Base-by-base conservation (phyloP, 2,888 invertebrate species). In the Pristionchus exspectatus region DNA sequence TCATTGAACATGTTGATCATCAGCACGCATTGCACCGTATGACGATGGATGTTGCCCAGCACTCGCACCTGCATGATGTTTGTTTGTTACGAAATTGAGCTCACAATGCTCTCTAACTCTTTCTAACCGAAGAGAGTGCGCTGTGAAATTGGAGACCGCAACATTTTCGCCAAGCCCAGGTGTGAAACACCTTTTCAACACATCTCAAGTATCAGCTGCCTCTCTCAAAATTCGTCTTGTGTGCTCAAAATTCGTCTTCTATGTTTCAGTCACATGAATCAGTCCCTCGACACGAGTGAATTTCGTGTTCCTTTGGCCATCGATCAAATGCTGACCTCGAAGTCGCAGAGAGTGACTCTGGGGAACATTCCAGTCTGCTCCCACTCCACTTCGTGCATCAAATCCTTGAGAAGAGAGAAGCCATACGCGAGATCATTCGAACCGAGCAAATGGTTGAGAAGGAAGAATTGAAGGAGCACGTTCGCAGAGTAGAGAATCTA, bases 1-100 rank as follows among this genome's bases (percentile, higher is more conserved):
- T 95, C 95, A 90, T 95, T 95, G 92, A 95, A 94, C 95, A 95
- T 95, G 90, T 95, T 95, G 90, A 95, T 95, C 95, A 95, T 95
- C 18, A 95, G 91, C 21, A 95, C 95, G 74, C 95, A 95, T 90
- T 95, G 95, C 2, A 95, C 95, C 18, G 95, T 95, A 91, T 95
- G 95, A 44, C 95, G 92, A 90, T 95, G 95, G 66, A 95, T 95
- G 91, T 95, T 95, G 27, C 95, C 95, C 27, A 95, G 93, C 0
- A 95, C 94, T 84, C 95, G 93, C 7, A 94, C 94, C 94, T 94
- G 66, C 91, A 90, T 50, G 66, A 24, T 24, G 27, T 27, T n/a
- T 69, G 69, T n/a, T 69, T 18, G 69, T 30, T 9, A 3, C 18
- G 69, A 72, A 27, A 27, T 24, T 33, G 54, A 84, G 56, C 27